Percentiles rank a stretch among this genome's conserved stretches.
phyloP scores from a whole-genome alignment of 92 coral and sea anemone genomes.

The Phenganax stokvisi region DNA sequence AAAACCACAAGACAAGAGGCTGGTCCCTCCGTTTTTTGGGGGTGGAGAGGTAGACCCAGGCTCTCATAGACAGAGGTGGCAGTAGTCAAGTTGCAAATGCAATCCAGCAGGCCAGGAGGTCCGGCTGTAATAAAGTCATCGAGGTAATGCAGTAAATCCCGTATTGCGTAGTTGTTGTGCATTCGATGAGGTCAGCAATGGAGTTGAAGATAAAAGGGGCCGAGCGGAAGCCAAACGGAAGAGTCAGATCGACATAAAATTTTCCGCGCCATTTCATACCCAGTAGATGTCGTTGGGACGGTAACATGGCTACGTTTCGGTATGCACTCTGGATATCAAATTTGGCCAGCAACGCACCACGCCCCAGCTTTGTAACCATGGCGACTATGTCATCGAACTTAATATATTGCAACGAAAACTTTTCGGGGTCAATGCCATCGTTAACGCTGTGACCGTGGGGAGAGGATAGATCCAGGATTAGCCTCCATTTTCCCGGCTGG shows the following conservation, averaged over 20 bases:
- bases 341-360: slow-evolving; percentile 39
- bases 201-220: slow-evolving; percentile 6
- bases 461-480: slow-evolving; percentile 36
- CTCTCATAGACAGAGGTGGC: not conserved
- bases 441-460: not conserved
- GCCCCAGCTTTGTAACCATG: slow-evolving; percentile 15
- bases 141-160: slow-evolving; percentile 38
- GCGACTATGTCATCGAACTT: slow-evolving; percentile 30
- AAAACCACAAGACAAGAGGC: not conserved
- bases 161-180: not conserved
- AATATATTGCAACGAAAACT: slow-evolving; percentile 23
- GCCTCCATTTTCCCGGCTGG: slow-evolving; percentile 36
- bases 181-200: not conserved
- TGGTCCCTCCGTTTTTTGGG: not conserved
- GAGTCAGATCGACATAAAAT: slow-evolving; percentile 42
- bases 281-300: slow-evolving; percentile 29
- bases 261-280: slow-evolving; percentile 49
- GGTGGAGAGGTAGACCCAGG: not conserved
- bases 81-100: not conserved
- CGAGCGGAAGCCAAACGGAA: slow-evolving; percentile 37
- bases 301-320: slow-evolving; percentile 37
- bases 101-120: slow-evolving; percentile 29
- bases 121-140: slow-evolving; percentile 51
- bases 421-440: slow-evolving; percentile 3
- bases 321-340: slow-evolving; percentile 37